These are phyloP conservation scores for Tinamus major DNA, from an alignment of 2,797 vertebrate species.

Conservation along the genomic window DNA sequence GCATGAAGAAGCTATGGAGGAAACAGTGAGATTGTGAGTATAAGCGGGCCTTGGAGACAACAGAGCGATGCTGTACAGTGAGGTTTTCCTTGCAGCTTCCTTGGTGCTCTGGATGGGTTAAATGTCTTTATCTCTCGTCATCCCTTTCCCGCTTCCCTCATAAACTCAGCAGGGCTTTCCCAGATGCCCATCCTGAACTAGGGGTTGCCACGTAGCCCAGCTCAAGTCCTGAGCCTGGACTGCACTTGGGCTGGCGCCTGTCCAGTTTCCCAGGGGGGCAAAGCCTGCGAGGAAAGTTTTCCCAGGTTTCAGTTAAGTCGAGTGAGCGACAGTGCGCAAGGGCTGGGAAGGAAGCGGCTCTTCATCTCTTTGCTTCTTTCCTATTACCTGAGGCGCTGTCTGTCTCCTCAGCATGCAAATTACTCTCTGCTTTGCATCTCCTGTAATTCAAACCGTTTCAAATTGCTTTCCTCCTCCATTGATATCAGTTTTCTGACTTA, in stretches of 20 bases:
- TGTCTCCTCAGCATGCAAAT: conserved; percentile 37
- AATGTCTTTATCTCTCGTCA: not conserved
- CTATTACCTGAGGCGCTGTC: conserved; percentile 16
- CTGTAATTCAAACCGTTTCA: not conserved
- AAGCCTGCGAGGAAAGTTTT: not conserved
- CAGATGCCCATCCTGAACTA: not conserved
- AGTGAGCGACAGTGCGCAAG: not conserved
- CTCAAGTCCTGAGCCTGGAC: not conserved
- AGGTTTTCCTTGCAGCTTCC: not conserved
- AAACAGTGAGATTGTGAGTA: not conserved
- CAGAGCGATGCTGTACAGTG: not conserved
- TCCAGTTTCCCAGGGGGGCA: not conserved
- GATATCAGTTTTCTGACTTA: conserved; percentile 52
- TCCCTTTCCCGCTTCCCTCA: not conserved
- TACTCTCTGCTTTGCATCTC: conserved; percentile 15
- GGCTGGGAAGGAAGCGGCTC: not conserved
- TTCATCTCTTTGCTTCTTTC: not conserved
- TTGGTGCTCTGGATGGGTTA: not conserved
- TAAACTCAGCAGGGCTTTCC: not conserved
- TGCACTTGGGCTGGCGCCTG: not conserved
- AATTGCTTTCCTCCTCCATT: not conserved
- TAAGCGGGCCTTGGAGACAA: not conserved
- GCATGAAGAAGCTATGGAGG: not conserved
- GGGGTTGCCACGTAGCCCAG: not conserved
- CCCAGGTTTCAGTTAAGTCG: not conserved